These are phyloP conservation scores for Pangasianodon gigas DNA, from an alignment of 2,113 vertebrate species.

Conservation along the genomic window DNA sequence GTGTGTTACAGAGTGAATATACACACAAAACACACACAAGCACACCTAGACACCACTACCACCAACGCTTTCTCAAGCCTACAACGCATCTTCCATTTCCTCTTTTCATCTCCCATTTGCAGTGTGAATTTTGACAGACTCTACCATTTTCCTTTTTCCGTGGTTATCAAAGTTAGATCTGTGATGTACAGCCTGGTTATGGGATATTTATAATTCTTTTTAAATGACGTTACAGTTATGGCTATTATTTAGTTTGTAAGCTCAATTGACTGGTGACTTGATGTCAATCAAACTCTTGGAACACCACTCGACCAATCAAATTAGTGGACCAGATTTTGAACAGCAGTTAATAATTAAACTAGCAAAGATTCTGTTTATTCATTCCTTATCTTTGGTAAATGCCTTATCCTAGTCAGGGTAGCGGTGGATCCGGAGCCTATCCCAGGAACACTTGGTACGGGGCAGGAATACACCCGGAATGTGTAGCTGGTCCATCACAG, in stretches of 20 bases:
- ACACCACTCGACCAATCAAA: background rate
- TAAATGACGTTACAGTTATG: background rate
- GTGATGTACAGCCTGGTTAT: background rate
- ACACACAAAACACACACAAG: constrained; percentile 29
- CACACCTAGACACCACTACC: background rate
- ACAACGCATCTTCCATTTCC: background rate
- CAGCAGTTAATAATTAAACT: background rate
- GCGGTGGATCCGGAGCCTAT: background rate
- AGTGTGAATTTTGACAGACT: background rate
- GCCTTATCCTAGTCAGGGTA: background rate
- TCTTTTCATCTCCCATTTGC: background rate
- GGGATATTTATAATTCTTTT: background rate
- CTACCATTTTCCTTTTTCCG: background rate
- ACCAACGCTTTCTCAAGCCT: background rate
- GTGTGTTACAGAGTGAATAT: background rate
- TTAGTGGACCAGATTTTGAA: background rate
- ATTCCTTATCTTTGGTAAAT: background rate
- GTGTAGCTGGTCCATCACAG: too few relatives aligned
- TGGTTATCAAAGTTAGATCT: background rate
- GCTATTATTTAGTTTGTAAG: background rate
- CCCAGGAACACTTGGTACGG: too few relatives aligned
- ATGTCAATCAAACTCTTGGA: too few relatives aligned
- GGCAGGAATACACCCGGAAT: too few relatives aligned
- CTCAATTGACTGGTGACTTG: too few relatives aligned
- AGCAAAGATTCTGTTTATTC: background rate